Conservation (phyloP, 2,888 invertebrate species). For the Blastobasis adustella region DNA sequence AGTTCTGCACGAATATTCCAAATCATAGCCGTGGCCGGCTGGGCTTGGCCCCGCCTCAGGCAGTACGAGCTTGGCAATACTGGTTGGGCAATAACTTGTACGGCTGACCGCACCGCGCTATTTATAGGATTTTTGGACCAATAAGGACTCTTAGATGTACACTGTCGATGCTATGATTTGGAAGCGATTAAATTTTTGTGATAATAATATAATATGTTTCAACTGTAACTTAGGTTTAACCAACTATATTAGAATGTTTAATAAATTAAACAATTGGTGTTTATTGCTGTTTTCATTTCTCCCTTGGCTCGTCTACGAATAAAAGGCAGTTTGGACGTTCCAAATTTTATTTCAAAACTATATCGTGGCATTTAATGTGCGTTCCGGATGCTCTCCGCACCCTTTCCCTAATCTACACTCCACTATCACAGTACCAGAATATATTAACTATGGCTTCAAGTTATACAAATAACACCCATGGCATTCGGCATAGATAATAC, state of each 20-base stretch:
- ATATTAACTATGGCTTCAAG: no score
- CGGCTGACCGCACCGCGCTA: no score
- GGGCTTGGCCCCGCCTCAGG: no score
- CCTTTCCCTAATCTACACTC: no score
- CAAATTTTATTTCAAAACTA: slow-evolving; percentile 33
- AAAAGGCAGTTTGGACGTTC: slow-evolving; percentile 25
- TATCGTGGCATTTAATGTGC: slow-evolving; percentile 28
- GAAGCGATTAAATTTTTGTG: slow-evolving; percentile 35
- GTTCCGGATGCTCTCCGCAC: slow-evolving; percentile 12
- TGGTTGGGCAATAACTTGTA: no score
- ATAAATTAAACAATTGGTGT: slow-evolving; percentile 18
- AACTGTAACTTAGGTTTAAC: slow-evolving; percentile 33
- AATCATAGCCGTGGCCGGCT: slow-evolving; percentile 23
- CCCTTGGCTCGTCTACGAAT: background rate
- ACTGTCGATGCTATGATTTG: slow-evolving; percentile 38
- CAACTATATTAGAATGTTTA: slow-evolving; percentile 48
- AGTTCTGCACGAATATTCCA: slow-evolving; percentile 30
- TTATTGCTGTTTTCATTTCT: background rate
- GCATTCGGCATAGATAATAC: no score
- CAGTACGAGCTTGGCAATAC: no score
- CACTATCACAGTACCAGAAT: no score
- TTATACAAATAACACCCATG: no score
- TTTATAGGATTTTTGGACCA: slow-evolving; percentile 25
- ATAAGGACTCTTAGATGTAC: slow-evolving; percentile 14
- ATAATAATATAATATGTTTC: slow-evolving; percentile 33